Evolutionary conservation across 1,140 invertebrate species (phyloP).

Genomic region (Drosophila subobscura): DNA sequence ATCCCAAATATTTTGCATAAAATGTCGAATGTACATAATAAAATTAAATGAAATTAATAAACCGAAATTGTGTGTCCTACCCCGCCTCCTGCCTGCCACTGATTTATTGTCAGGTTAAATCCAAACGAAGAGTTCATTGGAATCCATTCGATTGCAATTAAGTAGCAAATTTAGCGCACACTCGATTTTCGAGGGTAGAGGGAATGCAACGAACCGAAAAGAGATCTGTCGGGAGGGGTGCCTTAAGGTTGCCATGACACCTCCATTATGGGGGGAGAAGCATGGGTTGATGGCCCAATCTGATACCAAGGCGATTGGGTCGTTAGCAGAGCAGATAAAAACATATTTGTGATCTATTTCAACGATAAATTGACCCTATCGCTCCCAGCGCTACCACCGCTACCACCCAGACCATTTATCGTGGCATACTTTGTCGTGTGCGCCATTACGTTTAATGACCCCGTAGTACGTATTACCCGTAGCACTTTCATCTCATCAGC

Average conservation of each 20-base stretch:
- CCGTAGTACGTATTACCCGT: background rate
- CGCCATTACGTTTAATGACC: conserved; percentile 62
- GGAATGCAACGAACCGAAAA: too few relatives aligned
- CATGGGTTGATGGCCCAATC: too few relatives aligned
- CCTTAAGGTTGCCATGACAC: too few relatives aligned
- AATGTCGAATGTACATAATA: conserved; percentile 36
- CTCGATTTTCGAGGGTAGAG: background rate
- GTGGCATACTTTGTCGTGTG: conserved; percentile 54
- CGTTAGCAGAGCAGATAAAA: conserved; percentile 12
- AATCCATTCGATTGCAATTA: conserved; percentile 32
- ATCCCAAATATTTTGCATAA: conserved; percentile 46
- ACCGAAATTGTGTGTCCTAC: conserved; percentile 20
- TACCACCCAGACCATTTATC: conserved; percentile 47
- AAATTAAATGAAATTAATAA: conserved; percentile 46
- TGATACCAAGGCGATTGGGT: conserved; percentile 16
- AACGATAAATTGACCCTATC: conserved; percentile 47
- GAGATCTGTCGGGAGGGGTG: too few relatives aligned
- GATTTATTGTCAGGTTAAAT: conserved; percentile 24
- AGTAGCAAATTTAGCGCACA: conserved; percentile 6
- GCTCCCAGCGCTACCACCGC: background rate
- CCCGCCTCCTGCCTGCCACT: background rate
- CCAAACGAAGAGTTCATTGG: conserved; percentile 11
- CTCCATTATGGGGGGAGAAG: too few relatives aligned
- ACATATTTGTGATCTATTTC: conserved; percentile 56
- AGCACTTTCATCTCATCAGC: conserved; percentile 52